Conservation (phyloP, 2,113 vertebrate species). For the Boulengeromyrus knoepffleri region DNA sequence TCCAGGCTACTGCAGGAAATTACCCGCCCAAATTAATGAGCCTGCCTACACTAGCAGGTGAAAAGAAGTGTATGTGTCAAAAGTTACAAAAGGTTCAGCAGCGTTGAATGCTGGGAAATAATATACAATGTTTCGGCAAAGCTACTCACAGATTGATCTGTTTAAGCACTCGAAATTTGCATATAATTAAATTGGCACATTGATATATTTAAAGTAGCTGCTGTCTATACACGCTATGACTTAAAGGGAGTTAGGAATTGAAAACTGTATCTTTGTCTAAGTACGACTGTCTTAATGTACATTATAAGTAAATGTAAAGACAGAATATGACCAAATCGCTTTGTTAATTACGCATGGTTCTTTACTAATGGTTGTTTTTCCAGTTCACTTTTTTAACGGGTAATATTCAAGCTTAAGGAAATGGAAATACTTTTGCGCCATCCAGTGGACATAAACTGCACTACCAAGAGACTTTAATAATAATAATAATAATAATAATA, state of each 20-base stretch:
- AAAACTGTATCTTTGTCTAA: not conserved
- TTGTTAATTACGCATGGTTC: not conserved
- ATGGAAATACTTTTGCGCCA: slow-evolving; percentile 56
- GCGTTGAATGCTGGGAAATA: not conserved
- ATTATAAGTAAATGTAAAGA: not conserved
- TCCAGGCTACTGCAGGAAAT: slow-evolving; percentile 32
- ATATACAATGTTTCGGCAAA: not conserved
- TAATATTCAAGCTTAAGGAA: slow-evolving; percentile 17
- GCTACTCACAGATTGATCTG: not conserved
- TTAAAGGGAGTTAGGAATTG: not conserved
- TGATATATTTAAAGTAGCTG: not conserved
- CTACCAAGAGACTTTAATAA: not conserved
- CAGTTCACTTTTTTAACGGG: slow-evolving; percentile 37
- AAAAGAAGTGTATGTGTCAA: not conserved
- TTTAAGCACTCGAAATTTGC: not conserved
- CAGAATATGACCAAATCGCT: not conserved
- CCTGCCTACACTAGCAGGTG: not conserved
- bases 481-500: not conserved
- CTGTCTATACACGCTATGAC: not conserved
- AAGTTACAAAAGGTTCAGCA: not conserved
- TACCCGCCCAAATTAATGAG: not conserved
- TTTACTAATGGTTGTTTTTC: not conserved
- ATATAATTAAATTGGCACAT: not conserved
- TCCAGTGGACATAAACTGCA: slow-evolving; percentile 44
- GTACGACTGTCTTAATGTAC: not conserved